Conservation (phyloP, 1,140 invertebrate genomes). For the Radopholus similis region DNA sequence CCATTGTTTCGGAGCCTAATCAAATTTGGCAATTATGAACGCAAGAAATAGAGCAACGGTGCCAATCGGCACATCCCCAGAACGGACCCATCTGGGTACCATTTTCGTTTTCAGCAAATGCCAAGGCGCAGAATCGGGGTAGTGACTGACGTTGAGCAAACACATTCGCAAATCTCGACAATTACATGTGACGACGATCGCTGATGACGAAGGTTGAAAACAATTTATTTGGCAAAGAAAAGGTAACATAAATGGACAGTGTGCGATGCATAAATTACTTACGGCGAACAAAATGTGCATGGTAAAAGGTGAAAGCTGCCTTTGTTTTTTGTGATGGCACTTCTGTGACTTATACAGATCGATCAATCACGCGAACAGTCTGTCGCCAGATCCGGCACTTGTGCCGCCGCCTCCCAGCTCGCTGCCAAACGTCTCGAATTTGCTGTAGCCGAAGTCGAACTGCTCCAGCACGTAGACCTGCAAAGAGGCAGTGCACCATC, state of each 20-base stretch:
- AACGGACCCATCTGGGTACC: too few species aligned
- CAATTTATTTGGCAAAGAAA: not conserved
- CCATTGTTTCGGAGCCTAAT: too few species aligned
- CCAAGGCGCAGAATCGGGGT: too few species aligned
- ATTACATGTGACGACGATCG: not conserved
- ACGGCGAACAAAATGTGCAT: too few species aligned
- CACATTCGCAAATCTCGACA: not conserved
- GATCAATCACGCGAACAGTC: not conserved
- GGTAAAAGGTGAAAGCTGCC: not conserved
- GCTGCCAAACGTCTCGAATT: conserved; percentile 16
- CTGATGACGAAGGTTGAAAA: not conserved
- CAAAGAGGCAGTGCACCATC: not conserved
- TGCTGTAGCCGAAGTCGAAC: conserved; percentile 49
- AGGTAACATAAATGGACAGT: too few species aligned
- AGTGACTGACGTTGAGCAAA: too few species aligned
- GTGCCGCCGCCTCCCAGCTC: conserved; percentile 1
- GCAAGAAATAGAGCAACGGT: too few species aligned
- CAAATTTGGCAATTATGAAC: too few species aligned
- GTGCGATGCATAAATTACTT: too few species aligned
- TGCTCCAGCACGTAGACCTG: conserved; percentile 46
- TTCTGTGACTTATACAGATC: not conserved
- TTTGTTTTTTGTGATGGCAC: not conserved
- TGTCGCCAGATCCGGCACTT: not conserved
- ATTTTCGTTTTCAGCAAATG: too few species aligned
- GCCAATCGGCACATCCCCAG: too few species aligned